Evolutionary conservation across 2,888 invertebrate genomes (phyloP), one percentile per base, ranked within the genome.

Genomic region (Gari tellinella): DNA sequence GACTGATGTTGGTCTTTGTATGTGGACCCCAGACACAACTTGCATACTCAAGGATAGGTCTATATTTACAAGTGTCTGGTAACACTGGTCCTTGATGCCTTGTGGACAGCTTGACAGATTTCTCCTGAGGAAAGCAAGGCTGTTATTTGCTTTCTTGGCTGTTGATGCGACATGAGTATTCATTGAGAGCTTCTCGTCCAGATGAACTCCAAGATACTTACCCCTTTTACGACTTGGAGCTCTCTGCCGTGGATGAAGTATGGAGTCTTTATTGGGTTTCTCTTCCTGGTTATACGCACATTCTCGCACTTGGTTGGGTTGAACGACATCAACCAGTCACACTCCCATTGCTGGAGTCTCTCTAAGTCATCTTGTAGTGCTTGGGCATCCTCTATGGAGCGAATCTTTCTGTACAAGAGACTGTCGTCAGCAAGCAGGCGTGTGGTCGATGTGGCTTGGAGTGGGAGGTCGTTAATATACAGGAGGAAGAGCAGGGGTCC

Each of bases 371-470:
- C 21, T 40, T 82, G 76, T 15, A 73, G 61, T 19, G n/a, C n/a
- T 7, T 31, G 12, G 12, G 61, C 41, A 46, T 73, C 73, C 8
- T 41, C 38, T 12, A 31, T 8, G 25, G 45, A 40, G 25, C 19
- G 62, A 15, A 84, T 58, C 10, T 15, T 45, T 14, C 68, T 43
- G 38, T 80, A 76, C 5, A 79, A n/a, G 19, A 81, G 43, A 31
- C 75, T 60, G 53, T 79, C 79, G 57, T 82, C 81, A n/a, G 82
- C 78, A 65, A 78, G 73, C 7, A 80, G 63, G 8, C 70, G 12
- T 1, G 56, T 49, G 17, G 26, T 49, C 14, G 67, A 74, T 14
- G 26, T 49, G 15, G 66, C 48, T n/a, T 55, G 49, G 2, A 7
- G 38, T 17, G 76, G 83, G 1, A 76, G 63, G 51, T 83, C 81